phyloP scores from a whole-genome alignment of 2,797 vertebrate genomes.

The Adelosebastes latens region DNA sequence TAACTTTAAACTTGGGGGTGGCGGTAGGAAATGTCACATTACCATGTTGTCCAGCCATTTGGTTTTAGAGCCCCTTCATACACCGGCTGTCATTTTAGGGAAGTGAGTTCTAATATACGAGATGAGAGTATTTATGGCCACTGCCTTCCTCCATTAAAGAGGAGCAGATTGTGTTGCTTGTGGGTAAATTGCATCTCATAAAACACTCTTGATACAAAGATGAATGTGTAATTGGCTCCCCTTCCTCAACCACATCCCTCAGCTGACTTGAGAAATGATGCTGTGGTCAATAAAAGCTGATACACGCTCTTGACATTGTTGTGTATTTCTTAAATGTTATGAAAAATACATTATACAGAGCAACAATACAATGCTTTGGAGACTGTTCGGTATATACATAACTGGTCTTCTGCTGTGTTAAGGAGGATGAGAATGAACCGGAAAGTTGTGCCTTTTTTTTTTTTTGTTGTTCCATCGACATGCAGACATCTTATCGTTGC shows the following conservation, averaged over 20 bases:
- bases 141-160: conserved; percentile 21
- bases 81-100: conserved; percentile 30
- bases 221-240: conserved; percentile 20
- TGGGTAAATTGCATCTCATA: conserved; percentile 36
- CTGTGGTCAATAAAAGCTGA: conserved; percentile 55
- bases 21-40: conserved; percentile 78
- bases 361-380: conserved; percentile 78
- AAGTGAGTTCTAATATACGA: conserved; percentile 22
- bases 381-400: conserved; percentile 72
- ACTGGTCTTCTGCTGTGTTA: conserved; percentile 56
- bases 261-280: conserved; percentile 2
- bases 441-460: conserved; percentile 58
- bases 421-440: conserved; percentile 60
- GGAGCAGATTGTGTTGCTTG: conserved; percentile 25
- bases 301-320: conserved; percentile 62
- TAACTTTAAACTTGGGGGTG: conserved; percentile 60
- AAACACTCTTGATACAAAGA: conserved; percentile 28
- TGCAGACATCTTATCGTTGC: conserved; percentile 58
- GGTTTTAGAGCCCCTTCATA: conserved; percentile 49
- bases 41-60: conserved; percentile 69
- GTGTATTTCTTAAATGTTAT: conserved; percentile 81
- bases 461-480: conserved; percentile 51
- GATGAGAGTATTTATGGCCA: conserved; percentile 36
- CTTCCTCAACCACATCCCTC: neutral
- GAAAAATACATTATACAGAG: conserved; percentile 83